Base-by-base conservation (phyloP, 2,113 vertebrate genomes). In the Connochaetes taurinus region DNA sequence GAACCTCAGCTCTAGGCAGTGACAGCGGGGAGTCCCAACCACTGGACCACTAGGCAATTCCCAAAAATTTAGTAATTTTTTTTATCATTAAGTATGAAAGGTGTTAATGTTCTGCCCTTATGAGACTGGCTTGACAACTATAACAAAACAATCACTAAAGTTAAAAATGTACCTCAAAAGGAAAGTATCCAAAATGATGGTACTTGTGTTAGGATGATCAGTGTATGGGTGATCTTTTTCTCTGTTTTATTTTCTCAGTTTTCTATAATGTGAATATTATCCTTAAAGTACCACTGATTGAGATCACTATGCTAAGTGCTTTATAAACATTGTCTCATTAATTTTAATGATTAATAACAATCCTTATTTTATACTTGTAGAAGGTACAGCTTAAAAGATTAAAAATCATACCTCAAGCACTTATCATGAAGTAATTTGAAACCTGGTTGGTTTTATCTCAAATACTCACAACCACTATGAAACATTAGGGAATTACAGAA, bases 251-350 rank as follows among this genome's bases (percentile, higher is more conserved):
- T 93, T 91, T 82, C 86, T 92, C 15, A 78, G 19, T 78, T 91
- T 93, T 13, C 12, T 60, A 4, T 71, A 67, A 40, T 25, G 23
- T 50, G 84, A 71, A 25, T 76, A 76, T 57, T 43, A 53, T 14
- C 45, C 23, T 84, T 78, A 74, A 95, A 84, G 33, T 29, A 87
- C 52, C 71, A 80, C 58, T 78, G 55, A 71, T 40, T 88, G 23
- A 89, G 33, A 74, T 6, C 57, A 43, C 52, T 88, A 6, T 53
- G 50, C 25, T 84, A 74, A 58, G 31, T 87, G 36, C 89, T 93
- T 87, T 96, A 90, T 92, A 94, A 95, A 93, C 36, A 91, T 47
- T 58, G 9, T 81, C 53, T 95, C 76, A 58, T 82, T 94, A 89
- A 95, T 81, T 31, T 64, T 91, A 91, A 67, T 83, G n/a, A 94